These are phyloP conservation scores for Atopsyche davidsoni DNA, from an alignment of 1,140 invertebrate genomes.

Conservation along the genomic window DNA sequence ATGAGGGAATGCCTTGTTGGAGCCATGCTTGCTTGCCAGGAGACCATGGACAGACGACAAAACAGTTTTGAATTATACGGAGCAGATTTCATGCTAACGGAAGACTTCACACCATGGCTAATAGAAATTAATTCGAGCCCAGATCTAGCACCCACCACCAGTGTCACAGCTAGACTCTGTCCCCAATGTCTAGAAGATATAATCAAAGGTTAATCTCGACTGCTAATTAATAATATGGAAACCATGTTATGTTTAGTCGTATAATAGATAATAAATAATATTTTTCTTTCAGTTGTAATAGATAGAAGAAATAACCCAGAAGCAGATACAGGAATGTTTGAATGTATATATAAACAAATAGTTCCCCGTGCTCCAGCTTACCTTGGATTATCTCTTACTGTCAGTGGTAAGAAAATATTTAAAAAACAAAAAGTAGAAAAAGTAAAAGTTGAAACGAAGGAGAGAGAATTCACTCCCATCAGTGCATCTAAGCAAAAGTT, in stretches of 20 bases:
- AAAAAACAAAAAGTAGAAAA: constrained; percentile 37
- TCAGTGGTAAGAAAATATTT: constrained; percentile 59
- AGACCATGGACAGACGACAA: constrained; percentile 76
- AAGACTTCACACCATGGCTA: constrained; percentile 85
- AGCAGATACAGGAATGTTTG: constrained; percentile 80
- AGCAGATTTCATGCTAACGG: constrained; percentile 87
- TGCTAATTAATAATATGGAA: constrained; percentile 5
- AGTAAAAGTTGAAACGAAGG: constrained; percentile 21
- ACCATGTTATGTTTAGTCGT: constrained; percentile 15
- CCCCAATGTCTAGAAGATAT: constrained; percentile 84
- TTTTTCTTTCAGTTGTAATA: constrained; percentile 69
- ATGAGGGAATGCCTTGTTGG: constrained; percentile 86
- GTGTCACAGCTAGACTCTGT: constrained; percentile 81
- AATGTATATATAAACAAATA: constrained; percentile 67
- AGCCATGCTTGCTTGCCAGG: constrained; percentile 79
- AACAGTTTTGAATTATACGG: constrained; percentile 92
- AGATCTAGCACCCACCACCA: constrained; percentile 81
- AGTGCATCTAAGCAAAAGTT: constrained; percentile 29
- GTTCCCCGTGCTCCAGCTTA: constrained; percentile 76
- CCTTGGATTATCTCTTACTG: constrained; percentile 68
- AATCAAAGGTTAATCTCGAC: constrained; percentile 94
- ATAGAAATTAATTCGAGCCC: constrained; percentile 95
- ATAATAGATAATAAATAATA: constrained; percentile 1
- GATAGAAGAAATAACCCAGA: constrained; percentile 71
- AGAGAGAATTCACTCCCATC: constrained; percentile 30